Percentiles rank a stretch among this genome's conserved stretches.
Conservation (phyloP, 2,113 vertebrate species). For the Corythoichthys haematopterus region DNA sequence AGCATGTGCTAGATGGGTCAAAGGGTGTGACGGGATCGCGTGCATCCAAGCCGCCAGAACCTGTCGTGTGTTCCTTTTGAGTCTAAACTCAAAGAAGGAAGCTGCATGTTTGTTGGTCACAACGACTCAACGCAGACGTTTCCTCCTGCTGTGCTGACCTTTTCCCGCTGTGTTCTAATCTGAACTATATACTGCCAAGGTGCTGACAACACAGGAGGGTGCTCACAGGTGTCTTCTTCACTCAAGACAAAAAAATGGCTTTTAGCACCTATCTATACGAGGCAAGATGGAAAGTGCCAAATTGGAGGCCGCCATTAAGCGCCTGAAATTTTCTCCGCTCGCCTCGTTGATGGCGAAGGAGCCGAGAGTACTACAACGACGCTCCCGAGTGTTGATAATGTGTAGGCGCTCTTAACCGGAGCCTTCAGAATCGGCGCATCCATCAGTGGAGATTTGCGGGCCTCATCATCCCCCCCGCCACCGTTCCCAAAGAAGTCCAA, state of each 20-base stretch:
- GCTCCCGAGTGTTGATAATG: conserved; percentile 3
- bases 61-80: not conserved
- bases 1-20: not conserved
- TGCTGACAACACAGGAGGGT: not conserved
- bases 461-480: conserved; percentile 39
- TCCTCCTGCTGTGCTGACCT: not conserved
- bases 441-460: conserved; percentile 50
- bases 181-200: not conserved
- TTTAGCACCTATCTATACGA: not conserved
- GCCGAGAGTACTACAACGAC: not conserved
- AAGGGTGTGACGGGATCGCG: not conserved
- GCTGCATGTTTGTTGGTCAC: not conserved
- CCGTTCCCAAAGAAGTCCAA: conserved; percentile 42
- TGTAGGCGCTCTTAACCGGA: not conserved
- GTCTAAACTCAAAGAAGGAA: not conserved
- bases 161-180: not conserved
- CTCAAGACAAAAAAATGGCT: not conserved
- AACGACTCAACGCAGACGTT: not conserved
- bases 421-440: conserved; percentile 4
- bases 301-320: not conserved
- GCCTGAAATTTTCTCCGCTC: not conserved
- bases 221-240: not conserved
- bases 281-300: not conserved
- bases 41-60: not conserved
- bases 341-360: not conserved